phyloP scores from a whole-genome alignment of 2,888 invertebrate species.

The Cosmia pyralina region DNA sequence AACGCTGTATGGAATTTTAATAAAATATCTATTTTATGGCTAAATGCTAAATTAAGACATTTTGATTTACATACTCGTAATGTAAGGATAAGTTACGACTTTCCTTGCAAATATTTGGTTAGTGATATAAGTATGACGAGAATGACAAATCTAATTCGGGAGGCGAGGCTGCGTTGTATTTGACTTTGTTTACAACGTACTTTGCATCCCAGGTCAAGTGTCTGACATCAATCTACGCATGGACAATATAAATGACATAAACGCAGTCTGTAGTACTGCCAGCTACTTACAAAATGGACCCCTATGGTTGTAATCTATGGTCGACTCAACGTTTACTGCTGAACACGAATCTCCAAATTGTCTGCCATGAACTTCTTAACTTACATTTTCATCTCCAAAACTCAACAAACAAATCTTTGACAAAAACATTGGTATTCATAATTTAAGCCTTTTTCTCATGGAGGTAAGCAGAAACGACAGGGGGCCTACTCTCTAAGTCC shows the following conservation, averaged over 20 bases:
- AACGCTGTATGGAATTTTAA: constrained; percentile 24
- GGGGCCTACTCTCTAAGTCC: no score
- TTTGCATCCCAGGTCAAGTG: neutral
- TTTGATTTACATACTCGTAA: constrained; percentile 25
- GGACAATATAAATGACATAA: constrained; percentile 25
- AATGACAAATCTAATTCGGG: constrained; percentile 1
- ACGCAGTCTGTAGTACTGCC: neutral
- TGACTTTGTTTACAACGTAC: neutral
- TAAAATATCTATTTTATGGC: constrained; percentile 17
- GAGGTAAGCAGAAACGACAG: neutral
- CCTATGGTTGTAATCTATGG: neutral
- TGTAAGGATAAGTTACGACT: constrained; percentile 23
- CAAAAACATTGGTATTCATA: neutral
- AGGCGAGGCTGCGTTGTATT: neutral
- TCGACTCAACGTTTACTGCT: neutral
- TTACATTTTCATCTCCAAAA: neutral
- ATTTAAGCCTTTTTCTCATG: neutral
- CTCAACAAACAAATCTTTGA: no score
- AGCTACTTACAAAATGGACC: neutral
- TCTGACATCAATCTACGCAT: constrained; percentile 9
- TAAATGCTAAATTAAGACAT: constrained; percentile 27
- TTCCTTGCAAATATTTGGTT: constrained; percentile 42
- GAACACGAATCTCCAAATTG: neutral
- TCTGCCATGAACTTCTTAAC: neutral
- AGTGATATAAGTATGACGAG: neutral